Percentiles rank a stretch among this genome's conserved stretches.
phyloP scores from a whole-genome alignment of 2,888 invertebrate species.

The Andrena bucephala region DNA sequence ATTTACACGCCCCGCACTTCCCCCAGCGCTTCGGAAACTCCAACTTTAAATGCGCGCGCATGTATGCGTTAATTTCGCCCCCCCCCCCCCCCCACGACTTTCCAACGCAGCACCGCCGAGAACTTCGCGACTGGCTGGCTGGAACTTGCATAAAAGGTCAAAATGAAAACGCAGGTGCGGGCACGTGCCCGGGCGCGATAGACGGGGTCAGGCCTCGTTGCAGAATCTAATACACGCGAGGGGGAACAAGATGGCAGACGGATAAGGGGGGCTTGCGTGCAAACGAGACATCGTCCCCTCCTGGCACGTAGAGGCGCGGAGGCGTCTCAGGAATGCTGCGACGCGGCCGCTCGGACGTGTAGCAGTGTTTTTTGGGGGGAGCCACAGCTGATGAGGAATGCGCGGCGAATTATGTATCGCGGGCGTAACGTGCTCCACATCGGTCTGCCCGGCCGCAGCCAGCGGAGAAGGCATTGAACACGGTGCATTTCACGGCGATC shows the following conservation, averaged over 20 bases:
- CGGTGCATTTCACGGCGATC: slow-evolving; percentile 45
- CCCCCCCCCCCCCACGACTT: not conserved
- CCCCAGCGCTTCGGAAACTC: not conserved
- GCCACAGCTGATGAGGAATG: slow-evolving; percentile 21
- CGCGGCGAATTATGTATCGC: slow-evolving; percentile 51
- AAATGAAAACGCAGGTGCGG: not conserved
- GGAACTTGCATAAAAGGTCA: slow-evolving; percentile 3
- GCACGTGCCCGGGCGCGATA: not conserved
- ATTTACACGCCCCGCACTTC: not conserved
- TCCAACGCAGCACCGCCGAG: not conserved
- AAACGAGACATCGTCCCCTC: no score
- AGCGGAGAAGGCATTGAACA: slow-evolving; percentile 13
- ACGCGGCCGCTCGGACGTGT: slow-evolving; percentile 32
- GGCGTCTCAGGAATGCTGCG: slow-evolving; percentile 29
- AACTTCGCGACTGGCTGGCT: not conserved
- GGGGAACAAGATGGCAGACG: not conserved
- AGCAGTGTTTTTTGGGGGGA: slow-evolving; percentile 7
- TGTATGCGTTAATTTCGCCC: not conserved
- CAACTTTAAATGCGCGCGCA: not conserved
- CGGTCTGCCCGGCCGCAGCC: not conserved
- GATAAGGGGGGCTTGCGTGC: not conserved
- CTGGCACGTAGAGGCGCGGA: slow-evolving; percentile 3
- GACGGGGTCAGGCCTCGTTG: not conserved
- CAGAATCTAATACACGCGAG: no score
- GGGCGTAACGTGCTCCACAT: slow-evolving; percentile 40